These are phyloP conservation scores for Coreius guichenoti DNA, from an alignment of 2,797 vertebrate genomes.

Conservation along the genomic window DNA sequence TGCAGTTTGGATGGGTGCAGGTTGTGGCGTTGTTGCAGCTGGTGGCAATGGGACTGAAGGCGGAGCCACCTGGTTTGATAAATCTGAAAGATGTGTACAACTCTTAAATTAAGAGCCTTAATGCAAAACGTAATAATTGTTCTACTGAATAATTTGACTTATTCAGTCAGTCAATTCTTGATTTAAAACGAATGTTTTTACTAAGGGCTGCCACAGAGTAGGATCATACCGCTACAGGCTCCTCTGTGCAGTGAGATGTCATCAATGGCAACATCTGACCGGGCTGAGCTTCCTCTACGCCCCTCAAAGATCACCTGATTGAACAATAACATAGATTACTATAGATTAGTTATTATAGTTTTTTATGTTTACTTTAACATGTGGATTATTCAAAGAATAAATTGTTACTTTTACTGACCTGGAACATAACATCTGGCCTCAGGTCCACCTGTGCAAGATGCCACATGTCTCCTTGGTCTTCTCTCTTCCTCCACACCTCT, in stretches of 20 bases:
- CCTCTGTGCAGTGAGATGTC: constrained; percentile 75
- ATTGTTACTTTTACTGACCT: neutral
- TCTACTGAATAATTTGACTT: neutral
- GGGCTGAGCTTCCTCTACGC: constrained; percentile 48
- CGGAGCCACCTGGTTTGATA: neutral
- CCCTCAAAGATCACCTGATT: constrained; percentile 60
- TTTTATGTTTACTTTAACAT: neutral
- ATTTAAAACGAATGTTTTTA: too few relatives aligned
- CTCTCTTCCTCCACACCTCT: constrained; percentile 69
- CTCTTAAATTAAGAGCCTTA: too few relatives aligned
- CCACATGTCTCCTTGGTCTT: constrained; percentile 77
- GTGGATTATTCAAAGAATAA: accelerated
- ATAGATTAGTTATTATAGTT: neutral
- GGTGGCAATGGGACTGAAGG: neutral
- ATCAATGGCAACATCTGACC: constrained; percentile 81
- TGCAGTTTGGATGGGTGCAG: too few relatives aligned
- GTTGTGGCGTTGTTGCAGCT: neutral
- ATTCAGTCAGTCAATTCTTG: too few relatives aligned
- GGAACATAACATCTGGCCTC: neutral
- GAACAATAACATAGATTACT: neutral
- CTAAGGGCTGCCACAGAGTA: accelerated
- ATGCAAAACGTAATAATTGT: neutral
- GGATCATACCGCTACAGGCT: constrained; percentile 73
- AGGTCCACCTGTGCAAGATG: constrained; percentile 69
- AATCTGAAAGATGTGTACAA: neutral